These are phyloP conservation scores for Dendrolimus pini DNA, from an alignment of 2,888 invertebrate genomes.

Conservation along the genomic window DNA sequence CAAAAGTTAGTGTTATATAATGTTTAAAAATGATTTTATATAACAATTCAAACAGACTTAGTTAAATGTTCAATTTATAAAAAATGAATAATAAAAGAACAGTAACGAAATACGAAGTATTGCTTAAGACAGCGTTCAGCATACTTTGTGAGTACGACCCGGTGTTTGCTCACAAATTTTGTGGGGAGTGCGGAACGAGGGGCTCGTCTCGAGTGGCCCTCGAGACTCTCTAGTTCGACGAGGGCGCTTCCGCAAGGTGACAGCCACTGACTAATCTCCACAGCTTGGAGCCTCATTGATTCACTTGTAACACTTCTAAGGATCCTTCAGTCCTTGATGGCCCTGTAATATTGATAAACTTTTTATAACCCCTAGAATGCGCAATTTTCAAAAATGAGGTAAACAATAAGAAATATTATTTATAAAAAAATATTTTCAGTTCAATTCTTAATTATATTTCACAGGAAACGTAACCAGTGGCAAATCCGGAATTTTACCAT, in stretches of 20 bases:
- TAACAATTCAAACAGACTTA: too few relatives aligned
- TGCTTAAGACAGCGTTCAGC: slow-evolving; percentile 31
- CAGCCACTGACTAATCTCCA: slow-evolving; percentile 61
- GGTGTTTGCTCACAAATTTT: slow-evolving; percentile 59
- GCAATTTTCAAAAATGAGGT: too few relatives aligned
- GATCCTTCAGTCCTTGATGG: background rate
- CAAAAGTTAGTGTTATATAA: too few relatives aligned
- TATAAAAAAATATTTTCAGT: too few relatives aligned
- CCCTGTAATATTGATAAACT: slow-evolving; percentile 1
- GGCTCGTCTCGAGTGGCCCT: slow-evolving; percentile 60
- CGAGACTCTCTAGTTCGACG: slow-evolving; percentile 37
- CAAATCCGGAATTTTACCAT: too few relatives aligned
- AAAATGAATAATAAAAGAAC: slow-evolving; percentile 9
- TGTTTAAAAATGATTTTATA: too few relatives aligned
- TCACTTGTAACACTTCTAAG: slow-evolving; percentile 27
- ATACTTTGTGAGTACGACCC: slow-evolving; percentile 42
- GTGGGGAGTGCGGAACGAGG: slow-evolving; percentile 33
- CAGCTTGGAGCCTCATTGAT: slow-evolving; percentile 47
- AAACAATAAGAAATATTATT: too few relatives aligned
- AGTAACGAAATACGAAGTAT: slow-evolving; percentile 24
- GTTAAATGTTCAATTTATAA: too few relatives aligned
- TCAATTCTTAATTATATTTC: too few relatives aligned
- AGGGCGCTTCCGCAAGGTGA: slow-evolving; percentile 52
- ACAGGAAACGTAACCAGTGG: too few relatives aligned
- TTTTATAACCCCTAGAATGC: background rate